Conservation (phyloP, 2,113 vertebrate species). For the Zosterops borbonicus region DNA sequence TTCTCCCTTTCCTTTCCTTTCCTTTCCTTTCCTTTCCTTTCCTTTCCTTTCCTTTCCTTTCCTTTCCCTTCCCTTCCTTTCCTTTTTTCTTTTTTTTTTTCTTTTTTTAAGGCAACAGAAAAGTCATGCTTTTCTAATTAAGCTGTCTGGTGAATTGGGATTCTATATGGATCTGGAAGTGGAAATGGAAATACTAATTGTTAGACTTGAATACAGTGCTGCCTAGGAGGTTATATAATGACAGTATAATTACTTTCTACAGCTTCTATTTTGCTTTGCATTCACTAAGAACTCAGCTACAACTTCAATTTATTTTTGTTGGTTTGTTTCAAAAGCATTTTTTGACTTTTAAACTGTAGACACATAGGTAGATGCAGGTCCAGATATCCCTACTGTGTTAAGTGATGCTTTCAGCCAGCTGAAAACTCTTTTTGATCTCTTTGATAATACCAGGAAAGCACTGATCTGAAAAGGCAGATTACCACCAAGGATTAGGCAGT, state of each 20-base stretch:
- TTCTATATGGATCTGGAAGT: not conserved
- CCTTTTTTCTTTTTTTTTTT: not conserved
- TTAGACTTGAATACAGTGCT: not conserved
- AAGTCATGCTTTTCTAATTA: not conserved
- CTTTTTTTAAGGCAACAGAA: not conserved
- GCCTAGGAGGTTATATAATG: not conserved
- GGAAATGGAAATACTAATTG: not conserved
- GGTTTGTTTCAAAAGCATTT: not conserved
- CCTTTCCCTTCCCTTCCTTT: not conserved
- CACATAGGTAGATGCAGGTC: slow-evolving; percentile 20
- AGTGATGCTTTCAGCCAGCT: slow-evolving; percentile 54
- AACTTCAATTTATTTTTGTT: not conserved
- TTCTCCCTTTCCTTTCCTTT: too few relatives aligned
- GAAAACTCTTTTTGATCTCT: slow-evolving; percentile 61
- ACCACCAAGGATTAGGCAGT: slow-evolving; percentile 62
- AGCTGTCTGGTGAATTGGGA: not conserved
- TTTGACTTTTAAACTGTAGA: slow-evolving; percentile 18
- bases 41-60: not conserved
- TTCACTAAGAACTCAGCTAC: not conserved
- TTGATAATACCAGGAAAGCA: slow-evolving; percentile 67
- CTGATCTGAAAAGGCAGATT: slow-evolving; percentile 68
- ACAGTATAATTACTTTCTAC: not conserved
- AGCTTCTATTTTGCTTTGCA: not conserved
- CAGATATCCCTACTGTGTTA: slow-evolving; percentile 29
- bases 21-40: not conserved